Evolutionary conservation across 2,797 vertebrate genomes (phyloP).

Genomic region (Acipenser transmontanus): DNA sequence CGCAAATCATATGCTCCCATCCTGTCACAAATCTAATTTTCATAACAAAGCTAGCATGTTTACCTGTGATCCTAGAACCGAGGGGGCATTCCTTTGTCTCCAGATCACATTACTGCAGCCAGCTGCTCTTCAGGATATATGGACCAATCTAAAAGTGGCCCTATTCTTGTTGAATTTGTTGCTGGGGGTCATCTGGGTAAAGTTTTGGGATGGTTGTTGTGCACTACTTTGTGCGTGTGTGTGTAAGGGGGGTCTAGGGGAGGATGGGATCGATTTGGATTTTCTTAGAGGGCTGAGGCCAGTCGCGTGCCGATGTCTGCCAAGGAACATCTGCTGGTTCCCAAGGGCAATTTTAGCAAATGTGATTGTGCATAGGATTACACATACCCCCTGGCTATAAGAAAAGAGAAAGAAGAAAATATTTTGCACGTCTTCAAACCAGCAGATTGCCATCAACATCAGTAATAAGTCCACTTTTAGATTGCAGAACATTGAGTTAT

Average conservation of each 20-base stretch:
- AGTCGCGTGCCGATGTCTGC: conserved; percentile 70
- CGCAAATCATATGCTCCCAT: conserved; percentile 60
- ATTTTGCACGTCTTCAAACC: conserved; percentile 19
- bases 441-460: conserved; percentile 31
- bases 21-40: conserved; percentile 56
- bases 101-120: conserved; percentile 78
- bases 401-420: conserved; percentile 12
- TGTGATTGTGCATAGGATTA: conserved; percentile 22
- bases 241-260: conserved; percentile 20
- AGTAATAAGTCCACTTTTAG: conserved; percentile 15
- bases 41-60: conserved; percentile 70
- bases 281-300: conserved; percentile 48
- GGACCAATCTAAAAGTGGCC: conserved; percentile 52
- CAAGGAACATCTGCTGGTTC: conserved; percentile 72
- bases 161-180: conserved; percentile 50
- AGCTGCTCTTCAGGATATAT: conserved; percentile 71
- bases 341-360: conserved; percentile 21
- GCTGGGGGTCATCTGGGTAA: conserved; percentile 47
- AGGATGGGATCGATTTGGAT: conserved; percentile 31
- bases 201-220: conserved; percentile 40
- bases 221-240: too few relatives aligned
- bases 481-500: too few relatives aligned
- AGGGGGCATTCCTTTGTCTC: conserved; percentile 71
- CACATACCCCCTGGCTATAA: conserved; percentile 21
- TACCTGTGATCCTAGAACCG: conserved; percentile 72